Conservation (phyloP, 1,140 invertebrate species). For the Drosophila miranda region DNA sequence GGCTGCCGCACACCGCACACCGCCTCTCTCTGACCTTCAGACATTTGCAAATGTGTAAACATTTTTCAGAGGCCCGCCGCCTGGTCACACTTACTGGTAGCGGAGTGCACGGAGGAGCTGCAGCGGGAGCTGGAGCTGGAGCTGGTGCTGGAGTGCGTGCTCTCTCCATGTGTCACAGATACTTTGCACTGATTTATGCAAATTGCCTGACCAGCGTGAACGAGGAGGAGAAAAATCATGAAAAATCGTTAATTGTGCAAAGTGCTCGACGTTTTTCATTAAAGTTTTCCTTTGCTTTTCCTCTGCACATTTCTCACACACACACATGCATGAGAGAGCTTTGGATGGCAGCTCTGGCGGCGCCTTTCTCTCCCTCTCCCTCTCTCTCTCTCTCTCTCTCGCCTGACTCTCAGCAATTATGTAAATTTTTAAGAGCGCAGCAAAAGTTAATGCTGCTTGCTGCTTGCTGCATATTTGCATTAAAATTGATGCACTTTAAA, state of each 20-base stretch:
- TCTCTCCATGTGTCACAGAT: slow-evolving; percentile 71
- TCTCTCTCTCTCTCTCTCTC: neutral
- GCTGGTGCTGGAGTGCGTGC: slow-evolving; percentile 12
- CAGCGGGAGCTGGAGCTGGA: neutral
- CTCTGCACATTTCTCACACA: slow-evolving; percentile 9
- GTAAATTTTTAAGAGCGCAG: slow-evolving; percentile 67
- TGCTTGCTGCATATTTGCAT: slow-evolving; percentile 72
- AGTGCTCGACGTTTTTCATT: slow-evolving; percentile 71
- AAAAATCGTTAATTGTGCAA: slow-evolving; percentile 79
- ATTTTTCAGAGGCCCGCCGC: slow-evolving; percentile 59
- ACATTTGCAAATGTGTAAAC: slow-evolving; percentile 79
- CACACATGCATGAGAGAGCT: neutral
- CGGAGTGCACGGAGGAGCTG: neutral
- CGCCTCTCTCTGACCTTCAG: slow-evolving; percentile 63
- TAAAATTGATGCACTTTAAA: slow-evolving; percentile 77
- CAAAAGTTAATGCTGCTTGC: slow-evolving; percentile 75
- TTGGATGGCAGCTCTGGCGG: slow-evolving; percentile 11
- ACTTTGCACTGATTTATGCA: slow-evolving; percentile 79
- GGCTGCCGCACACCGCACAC: neutral
- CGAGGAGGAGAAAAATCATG: slow-evolving; percentile 57
- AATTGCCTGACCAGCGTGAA: slow-evolving; percentile 57
- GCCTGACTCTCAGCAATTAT: slow-evolving; percentile 70
- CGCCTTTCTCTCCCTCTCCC: neutral
- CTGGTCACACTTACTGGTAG: neutral
- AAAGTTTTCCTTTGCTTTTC: slow-evolving; percentile 38